Evolutionary conservation across 2,888 invertebrate species (phyloP).

Genomic region (Syrphus vitripennis): DNA sequence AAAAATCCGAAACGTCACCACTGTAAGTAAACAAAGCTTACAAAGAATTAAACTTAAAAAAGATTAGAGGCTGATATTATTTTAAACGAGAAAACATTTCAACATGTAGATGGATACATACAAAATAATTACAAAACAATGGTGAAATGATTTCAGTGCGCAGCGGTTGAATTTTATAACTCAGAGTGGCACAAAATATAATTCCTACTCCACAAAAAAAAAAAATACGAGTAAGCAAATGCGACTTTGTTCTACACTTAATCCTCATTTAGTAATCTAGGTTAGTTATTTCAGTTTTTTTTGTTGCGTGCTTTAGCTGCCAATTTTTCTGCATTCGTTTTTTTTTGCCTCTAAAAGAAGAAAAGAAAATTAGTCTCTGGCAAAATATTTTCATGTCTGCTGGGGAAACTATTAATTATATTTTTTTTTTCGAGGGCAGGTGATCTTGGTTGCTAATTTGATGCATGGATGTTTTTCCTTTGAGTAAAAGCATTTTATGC

Average conservation of each 20-base stretch:
- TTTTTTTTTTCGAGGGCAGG: conserved; percentile 4
- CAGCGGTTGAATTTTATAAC: too few species aligned
- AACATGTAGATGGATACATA: too few species aligned
- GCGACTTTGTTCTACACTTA: background rate
- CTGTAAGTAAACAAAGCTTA: too few species aligned
- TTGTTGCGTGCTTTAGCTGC: conserved; percentile 10
- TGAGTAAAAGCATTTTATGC: background rate
- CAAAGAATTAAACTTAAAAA: too few species aligned
- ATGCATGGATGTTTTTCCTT: background rate
- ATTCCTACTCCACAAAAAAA: background rate
- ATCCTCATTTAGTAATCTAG: conserved; percentile 30
- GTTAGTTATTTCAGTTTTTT: conserved; percentile 33
- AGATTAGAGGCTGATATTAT: too few species aligned
- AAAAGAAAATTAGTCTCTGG: background rate
- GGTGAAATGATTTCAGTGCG: too few species aligned
- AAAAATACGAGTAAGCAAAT: background rate
- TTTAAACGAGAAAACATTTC: too few species aligned
- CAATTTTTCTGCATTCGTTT: conserved; percentile 40
- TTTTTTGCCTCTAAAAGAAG: conserved; percentile 29
- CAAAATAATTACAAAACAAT: too few species aligned
- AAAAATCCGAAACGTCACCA: too few species aligned
- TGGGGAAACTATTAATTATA: conserved; percentile 1
- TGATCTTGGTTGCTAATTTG: background rate
- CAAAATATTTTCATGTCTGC: conserved; percentile 20
- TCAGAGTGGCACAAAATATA: too few species aligned